Evolutionary conservation across 2,888 invertebrate genomes (phyloP).

Genomic region (Drosophila tanythrix): DNA sequence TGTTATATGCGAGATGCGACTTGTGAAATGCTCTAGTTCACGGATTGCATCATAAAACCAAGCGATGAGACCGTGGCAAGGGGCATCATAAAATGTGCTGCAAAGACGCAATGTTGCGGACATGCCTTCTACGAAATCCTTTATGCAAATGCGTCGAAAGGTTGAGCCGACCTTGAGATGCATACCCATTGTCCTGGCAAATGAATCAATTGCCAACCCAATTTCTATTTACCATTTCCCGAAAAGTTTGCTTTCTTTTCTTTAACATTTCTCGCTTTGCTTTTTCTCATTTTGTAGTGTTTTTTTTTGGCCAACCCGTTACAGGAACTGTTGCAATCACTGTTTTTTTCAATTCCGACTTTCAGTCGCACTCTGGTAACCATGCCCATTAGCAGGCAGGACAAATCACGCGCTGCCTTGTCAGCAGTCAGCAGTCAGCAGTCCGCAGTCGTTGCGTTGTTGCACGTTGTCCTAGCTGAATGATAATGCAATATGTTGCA

Average conservation of each 20-base stretch:
- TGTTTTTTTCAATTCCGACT: conserved; percentile 21
- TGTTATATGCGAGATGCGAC: conserved; percentile 20
- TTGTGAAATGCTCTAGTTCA: conserved; percentile 42
- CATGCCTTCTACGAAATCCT: conserved; percentile 59
- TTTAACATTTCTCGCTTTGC: neutral
- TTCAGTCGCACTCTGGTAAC: conserved; percentile 34
- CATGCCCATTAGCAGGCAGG: conserved; percentile 58
- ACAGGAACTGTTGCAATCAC: neutral
- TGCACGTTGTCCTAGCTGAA: conserved; percentile 34
- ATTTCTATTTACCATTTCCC: conserved; percentile 10
- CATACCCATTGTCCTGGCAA: conserved; percentile 34
- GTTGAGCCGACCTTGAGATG: conserved; percentile 49
- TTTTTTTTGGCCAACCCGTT: conserved; percentile 35
- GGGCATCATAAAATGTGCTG: conserved; percentile 44
- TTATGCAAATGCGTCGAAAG: conserved; percentile 67
- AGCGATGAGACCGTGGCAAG: conserved; percentile 12
- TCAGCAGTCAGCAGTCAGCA: conserved; percentile 38
- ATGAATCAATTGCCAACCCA: conserved; percentile 40
- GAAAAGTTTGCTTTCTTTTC: conserved; percentile 13
- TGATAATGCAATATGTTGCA: conserved; percentile 82
- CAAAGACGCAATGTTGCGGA: conserved; percentile 66
- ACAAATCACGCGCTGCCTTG: conserved; percentile 59
- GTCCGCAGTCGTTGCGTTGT: conserved; percentile 16
- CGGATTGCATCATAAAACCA: conserved; percentile 70
- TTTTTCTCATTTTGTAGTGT: neutral